Evolutionary conservation across 2,113 vertebrate genomes (phyloP).

Genomic region (Arothron firmamentum): DNA sequence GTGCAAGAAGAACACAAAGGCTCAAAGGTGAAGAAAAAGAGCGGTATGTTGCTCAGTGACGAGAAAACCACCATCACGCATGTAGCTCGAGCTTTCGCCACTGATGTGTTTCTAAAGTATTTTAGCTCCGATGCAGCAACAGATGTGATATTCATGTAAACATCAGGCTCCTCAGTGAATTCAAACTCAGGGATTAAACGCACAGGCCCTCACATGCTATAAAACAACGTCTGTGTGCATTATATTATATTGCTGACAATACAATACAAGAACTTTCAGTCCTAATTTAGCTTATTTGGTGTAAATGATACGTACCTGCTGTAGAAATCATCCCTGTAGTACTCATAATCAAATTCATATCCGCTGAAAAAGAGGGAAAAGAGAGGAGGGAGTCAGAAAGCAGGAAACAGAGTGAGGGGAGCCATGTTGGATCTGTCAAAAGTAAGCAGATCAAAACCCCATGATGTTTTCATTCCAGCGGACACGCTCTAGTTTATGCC

Average conservation of each 20-base stretch:
- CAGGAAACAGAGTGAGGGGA: background rate
- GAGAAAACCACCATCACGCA: no score
- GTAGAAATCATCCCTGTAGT: slow-evolving; percentile 99
- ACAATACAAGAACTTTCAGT: background rate
- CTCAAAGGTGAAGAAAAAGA: no score
- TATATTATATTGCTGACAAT: background rate
- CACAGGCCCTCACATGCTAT: background rate
- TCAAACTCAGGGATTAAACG: background rate
- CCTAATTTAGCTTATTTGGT: background rate
- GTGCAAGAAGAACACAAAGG: no score
- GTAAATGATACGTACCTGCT: slow-evolving; percentile 82
- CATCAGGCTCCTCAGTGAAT: no score
- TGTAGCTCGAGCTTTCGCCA: no score
- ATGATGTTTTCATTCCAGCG: slow-evolving; percentile 10
- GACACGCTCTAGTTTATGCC: slow-evolving; percentile 31
- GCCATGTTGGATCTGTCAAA: slow-evolving; percentile 42
- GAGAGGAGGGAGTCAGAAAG: slow-evolving; percentile 27
- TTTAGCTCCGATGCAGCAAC: no score
- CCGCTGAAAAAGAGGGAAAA: slow-evolving; percentile 70
- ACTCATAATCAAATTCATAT: slow-evolving; percentile 98
- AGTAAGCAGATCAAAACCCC: slow-evolving; percentile 36
- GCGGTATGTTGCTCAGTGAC: no score
- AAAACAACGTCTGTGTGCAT: background rate
- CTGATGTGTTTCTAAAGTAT: no score
- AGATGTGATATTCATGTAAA: no score